Evolutionary conservation across 2,113 vertebrate species (phyloP).

Genomic region (Periophthalmodon schlosseri): DNA sequence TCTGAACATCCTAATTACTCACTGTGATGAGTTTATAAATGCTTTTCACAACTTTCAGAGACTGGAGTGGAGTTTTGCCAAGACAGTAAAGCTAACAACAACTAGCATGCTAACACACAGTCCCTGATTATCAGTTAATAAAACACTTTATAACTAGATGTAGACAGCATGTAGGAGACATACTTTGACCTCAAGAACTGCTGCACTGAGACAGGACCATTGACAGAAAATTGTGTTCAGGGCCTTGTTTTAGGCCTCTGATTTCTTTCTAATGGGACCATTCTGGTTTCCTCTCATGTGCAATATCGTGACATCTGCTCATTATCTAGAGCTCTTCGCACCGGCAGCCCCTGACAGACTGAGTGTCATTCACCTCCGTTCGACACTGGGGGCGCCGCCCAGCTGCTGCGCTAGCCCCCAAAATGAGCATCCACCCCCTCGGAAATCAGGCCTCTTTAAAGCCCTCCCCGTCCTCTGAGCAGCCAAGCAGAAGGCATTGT

Average conservation of each 20-base stretch:
- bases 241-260: not conserved
- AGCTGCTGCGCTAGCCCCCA: conserved; percentile 29
- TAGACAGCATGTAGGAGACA: too few relatives aligned
- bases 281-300: conserved; percentile 55
- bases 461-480: conserved; percentile 7
- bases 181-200: too few relatives aligned
- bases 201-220: too few relatives aligned
- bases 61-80: too few relatives aligned
- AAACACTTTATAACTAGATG: too few relatives aligned
- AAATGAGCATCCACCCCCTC: conserved; percentile 25
- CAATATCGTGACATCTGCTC: conserved; percentile 73
- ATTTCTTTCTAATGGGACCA: conserved; percentile 42
- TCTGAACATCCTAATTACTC: too few relatives aligned
- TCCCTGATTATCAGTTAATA: too few relatives aligned
- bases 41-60: too few relatives aligned
- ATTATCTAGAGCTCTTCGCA: conserved; percentile 54
- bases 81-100: too few relatives aligned
- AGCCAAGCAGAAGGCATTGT: conserved; percentile 44
- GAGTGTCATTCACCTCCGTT: conserved; percentile 64
- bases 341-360: conserved; percentile 55
- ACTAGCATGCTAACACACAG: too few relatives aligned
- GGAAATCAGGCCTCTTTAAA: conserved; percentile 41
- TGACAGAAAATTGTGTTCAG: too few relatives aligned
- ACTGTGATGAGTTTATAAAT: too few relatives aligned
- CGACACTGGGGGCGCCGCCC: conserved; percentile 49